A percentile compares a stretch with the other conserved stretches of the same genome.
Evolutionary conservation across 2,888 invertebrate species (phyloP).

Genomic region (Pandemis corylana): DNA sequence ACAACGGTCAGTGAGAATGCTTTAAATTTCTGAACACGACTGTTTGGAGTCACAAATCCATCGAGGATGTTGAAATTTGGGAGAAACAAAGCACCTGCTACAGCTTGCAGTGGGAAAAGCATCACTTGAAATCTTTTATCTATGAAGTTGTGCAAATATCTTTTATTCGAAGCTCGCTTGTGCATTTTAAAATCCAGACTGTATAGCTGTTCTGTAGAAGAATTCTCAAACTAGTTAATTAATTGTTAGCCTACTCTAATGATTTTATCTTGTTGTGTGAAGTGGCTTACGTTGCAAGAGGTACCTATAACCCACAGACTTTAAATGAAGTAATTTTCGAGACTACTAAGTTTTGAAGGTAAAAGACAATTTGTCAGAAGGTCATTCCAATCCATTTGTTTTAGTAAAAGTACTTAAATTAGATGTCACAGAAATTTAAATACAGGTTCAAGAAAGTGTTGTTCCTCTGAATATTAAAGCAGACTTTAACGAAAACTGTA

Average conservation of each 20-base stretch:
- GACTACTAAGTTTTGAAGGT: no score
- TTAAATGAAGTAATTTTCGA: no score
- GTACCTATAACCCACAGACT: no score
- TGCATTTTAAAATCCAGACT: background rate
- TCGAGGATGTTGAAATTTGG: background rate
- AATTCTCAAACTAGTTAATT: no score
- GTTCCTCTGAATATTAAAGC: no score
- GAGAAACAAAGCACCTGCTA: background rate
- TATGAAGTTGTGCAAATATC: slow-evolving; percentile 1
- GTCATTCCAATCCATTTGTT: no score
- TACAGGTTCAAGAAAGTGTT: no score
- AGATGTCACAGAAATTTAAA: no score
- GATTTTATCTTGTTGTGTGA: background rate
- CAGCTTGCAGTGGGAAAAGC: background rate
- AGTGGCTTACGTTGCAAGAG: no score
- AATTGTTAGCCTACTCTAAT: background rate
- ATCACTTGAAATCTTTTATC: slow-evolving; percentile 15
- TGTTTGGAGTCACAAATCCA: slow-evolving; percentile 18
- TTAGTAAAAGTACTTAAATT: no score
- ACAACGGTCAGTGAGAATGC: background rate
- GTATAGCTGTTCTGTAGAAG: background rate
- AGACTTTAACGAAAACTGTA: no score
- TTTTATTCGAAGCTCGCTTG: slow-evolving; percentile 13
- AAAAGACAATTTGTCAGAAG: no score
- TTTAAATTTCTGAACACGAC: slow-evolving; percentile 6